Evolutionary conservation across 2,888 invertebrate species (phyloP), one percentile per base, ranked within the genome.

Genomic region (Mycogona germanica): DNA sequence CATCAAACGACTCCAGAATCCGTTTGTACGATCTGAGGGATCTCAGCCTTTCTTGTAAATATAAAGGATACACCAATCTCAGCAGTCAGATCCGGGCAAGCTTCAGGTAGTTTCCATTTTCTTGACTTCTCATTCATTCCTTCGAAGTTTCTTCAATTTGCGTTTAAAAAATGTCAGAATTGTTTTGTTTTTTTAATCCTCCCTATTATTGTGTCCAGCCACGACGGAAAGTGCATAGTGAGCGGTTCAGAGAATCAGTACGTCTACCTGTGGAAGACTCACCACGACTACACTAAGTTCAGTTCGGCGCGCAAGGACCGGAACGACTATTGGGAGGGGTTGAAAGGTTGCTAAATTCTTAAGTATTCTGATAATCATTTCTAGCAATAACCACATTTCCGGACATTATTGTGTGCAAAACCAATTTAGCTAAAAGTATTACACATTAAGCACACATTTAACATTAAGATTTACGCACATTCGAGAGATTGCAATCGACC

Each of bases 171-270:
- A 21, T 17, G 47, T 45, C n/a, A 50, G n/a, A 21, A n/a, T n/a
- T n/a, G n/a, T n/a, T n/a, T n/a, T n/a, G n/a, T n/a, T n/a, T n/a
- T n/a, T n/a, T n/a, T n/a, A n/a, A n/a, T n/a, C n/a, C n/a, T n/a
- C n/a, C n/a, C n/a, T n/a, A n/a, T n/a, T n/a, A n/a, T n/a, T n/a
- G n/a, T 48, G 7, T 17, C 14, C 66, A 93, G 95, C 61, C 93
- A 95, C 63, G 95, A 96, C 65, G 97, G 96, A 0, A 92, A 92
- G 66, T 96, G 93, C 68, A 92, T 98, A 45, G 84, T 96, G 0
- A 91, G 93, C 66, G 98, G 97, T 0, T 95, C 95, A 0, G 96
- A 97, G 66, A 96, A 98, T 72, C 87, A 91, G 65, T 93, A 91
- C 70, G 87, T 97, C 62, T 98, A 96, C 67, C 85, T 97, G 53